Conservation (phyloP, 2,888 invertebrate genomes). For the Erebia epiphron region DNA sequence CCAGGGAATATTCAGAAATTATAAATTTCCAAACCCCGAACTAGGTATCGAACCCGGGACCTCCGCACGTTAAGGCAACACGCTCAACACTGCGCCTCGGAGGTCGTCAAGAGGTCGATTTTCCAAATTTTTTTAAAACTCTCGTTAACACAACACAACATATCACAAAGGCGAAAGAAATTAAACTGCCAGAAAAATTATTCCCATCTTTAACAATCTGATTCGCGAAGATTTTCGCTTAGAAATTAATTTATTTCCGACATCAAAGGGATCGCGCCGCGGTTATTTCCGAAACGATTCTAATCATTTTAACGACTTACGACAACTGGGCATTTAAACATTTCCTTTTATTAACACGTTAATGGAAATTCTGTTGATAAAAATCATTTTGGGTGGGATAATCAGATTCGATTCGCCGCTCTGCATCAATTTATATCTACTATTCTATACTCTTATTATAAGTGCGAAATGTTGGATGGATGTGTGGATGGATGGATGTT, state of each 20-base stretch:
- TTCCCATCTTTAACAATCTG: constrained; percentile 42
- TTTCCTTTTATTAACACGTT: background rate
- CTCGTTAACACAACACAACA: background rate
- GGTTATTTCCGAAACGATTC: constrained; percentile 32
- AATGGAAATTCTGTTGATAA: background rate
- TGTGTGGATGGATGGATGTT: no score
- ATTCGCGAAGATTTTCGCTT: constrained; percentile 45
- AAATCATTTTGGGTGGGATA: no score
- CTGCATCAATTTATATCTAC: background rate
- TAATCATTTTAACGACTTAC: constrained; percentile 30
- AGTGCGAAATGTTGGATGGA: no score
- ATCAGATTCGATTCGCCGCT: background rate
- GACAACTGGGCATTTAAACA: background rate
- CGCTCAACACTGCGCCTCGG: no score
- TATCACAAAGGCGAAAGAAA: constrained; percentile 25
- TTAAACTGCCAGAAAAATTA: constrained; percentile 45
- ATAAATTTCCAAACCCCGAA: no score
- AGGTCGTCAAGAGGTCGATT: no score
- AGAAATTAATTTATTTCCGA: constrained; percentile 54
- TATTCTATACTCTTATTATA: no score
- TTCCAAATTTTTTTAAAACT: no score
- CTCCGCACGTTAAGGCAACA: no score
- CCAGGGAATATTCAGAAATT: no score
- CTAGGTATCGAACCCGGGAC: no score
- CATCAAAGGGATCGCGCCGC: constrained; percentile 48